phyloP scores from a whole-genome alignment of 2,113 vertebrate genomes.

The Machaerirhynchus nigripectus region DNA sequence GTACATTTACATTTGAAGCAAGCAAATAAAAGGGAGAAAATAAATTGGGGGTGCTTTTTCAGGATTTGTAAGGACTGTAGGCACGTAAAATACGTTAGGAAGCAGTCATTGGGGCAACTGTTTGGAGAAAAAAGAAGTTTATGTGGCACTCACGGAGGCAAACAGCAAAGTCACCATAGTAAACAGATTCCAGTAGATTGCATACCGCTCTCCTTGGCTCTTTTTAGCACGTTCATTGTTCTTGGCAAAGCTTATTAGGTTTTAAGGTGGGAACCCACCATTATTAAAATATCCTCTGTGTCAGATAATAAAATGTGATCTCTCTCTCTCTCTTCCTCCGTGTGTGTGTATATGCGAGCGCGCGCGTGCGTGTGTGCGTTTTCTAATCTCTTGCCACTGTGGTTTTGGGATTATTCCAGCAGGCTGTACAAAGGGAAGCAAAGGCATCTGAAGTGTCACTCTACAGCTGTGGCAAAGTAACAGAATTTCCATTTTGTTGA shows the following conservation, averaged over 20 bases:
- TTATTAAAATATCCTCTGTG: slow-evolving; percentile 76
- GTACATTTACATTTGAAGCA: slow-evolving; percentile 25
- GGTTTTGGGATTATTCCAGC: slow-evolving; percentile 90
- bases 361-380: slow-evolving; percentile 14
- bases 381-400: slow-evolving; percentile 90
- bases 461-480: slow-evolving; percentile 83
- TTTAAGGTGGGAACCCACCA: slow-evolving; percentile 54
- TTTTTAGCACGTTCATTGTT: background rate
- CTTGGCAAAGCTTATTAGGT: slow-evolving; percentile 56
- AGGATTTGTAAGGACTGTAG: background rate
- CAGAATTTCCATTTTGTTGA: slow-evolving; percentile 81
- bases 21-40: slow-evolving; percentile 49
- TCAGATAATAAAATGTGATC: slow-evolving; percentile 81
- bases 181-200: background rate
- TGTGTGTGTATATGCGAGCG: background rate
- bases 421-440: slow-evolving; percentile 84
- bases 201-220: background rate
- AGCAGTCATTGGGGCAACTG: background rate
- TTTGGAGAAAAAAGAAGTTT: background rate
- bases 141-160: background rate
- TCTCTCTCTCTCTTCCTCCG: slow-evolving; percentile 25
- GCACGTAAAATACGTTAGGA: background rate
- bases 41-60: background rate
- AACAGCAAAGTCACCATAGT: background rate
- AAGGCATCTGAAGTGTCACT: slow-evolving; percentile 89